These are phyloP conservation scores for Ophion obscuratus DNA, from an alignment of 2,888 invertebrate species.

Conservation along the genomic window DNA sequence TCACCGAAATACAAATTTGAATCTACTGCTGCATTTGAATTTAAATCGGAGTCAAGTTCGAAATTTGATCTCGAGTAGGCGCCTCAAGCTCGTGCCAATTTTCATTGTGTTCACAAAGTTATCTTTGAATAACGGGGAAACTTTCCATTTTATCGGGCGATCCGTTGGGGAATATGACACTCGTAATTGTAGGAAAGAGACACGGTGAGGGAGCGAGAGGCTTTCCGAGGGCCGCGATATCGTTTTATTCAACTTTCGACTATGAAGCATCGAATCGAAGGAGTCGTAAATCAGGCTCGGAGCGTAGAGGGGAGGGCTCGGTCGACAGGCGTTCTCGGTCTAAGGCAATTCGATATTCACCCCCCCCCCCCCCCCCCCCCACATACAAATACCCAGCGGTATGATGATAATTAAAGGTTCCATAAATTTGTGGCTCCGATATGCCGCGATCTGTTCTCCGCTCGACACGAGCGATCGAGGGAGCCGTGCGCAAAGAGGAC, in stretches of 20 bases:
- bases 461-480: conserved; percentile 12
- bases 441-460: conserved; percentile 47
- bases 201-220: neutral
- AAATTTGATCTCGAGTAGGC: no score
- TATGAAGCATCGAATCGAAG: conserved; percentile 43
- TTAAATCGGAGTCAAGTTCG: no score
- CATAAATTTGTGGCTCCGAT: conserved; percentile 66
- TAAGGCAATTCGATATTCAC: conserved; percentile 63
- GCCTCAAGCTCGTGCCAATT: neutral
- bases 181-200: conserved; percentile 4
- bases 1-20: no score
- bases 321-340: conserved; percentile 45
- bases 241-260: conserved; percentile 34
- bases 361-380: neutral
- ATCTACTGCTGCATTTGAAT: no score
- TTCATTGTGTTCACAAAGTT: neutral
- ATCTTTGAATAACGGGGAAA: neutral
- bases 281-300: conserved; percentile 58
- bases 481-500: neutral
- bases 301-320: conserved; percentile 1
- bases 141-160: conserved; percentile 15
- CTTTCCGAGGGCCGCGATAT: neutral
- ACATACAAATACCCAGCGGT: conserved; percentile 6
- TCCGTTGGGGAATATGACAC: neutral
- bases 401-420: conserved; percentile 67